Evolutionary conservation across 2,888 invertebrate species (phyloP).

Genomic region (Ormyrus labotus): DNA sequence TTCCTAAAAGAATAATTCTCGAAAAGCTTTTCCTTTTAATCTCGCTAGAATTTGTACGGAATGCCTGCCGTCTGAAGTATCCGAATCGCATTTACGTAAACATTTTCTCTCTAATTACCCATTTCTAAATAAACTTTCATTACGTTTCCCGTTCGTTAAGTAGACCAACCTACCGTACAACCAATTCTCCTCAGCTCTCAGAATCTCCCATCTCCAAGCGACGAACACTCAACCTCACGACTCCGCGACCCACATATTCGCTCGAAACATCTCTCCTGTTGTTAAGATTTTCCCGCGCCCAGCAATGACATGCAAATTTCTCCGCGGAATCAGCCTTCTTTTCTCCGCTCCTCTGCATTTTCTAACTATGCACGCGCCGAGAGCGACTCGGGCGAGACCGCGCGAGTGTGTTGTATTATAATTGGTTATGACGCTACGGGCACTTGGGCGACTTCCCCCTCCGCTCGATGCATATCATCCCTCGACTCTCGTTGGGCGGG

Average conservation of each 20-base stretch:
- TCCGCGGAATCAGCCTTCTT: constrained; percentile 17
- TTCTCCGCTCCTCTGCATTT: not conserved
- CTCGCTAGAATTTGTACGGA: not conserved
- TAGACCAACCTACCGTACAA: too few relatives aligned
- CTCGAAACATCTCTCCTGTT: constrained; percentile 11
- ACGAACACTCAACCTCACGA: not conserved
- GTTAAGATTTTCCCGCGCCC: constrained; percentile 22
- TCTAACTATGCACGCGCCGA: constrained; percentile 40
- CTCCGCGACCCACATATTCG: constrained; percentile 25
- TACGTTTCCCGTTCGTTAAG: too few relatives aligned
- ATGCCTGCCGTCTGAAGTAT: not conserved
- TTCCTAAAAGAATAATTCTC: not conserved
- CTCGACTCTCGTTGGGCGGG: not conserved
- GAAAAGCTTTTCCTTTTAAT: not conserved
- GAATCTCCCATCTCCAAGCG: too few relatives aligned
- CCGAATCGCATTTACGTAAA: too few relatives aligned
- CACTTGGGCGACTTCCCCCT: constrained; percentile 42
- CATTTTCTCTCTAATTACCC: too few relatives aligned
- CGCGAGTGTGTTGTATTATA: constrained; percentile 1
- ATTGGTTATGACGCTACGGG: constrained; percentile 43
- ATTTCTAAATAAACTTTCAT: too few relatives aligned
- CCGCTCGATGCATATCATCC: not conserved
- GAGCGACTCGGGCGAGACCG: not conserved
- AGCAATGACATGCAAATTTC: constrained; percentile 41
- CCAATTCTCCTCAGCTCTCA: too few relatives aligned